Base-by-base conservation (phyloP, 2,797 vertebrate species). In the Dendrocincla tyrannina region DNA sequence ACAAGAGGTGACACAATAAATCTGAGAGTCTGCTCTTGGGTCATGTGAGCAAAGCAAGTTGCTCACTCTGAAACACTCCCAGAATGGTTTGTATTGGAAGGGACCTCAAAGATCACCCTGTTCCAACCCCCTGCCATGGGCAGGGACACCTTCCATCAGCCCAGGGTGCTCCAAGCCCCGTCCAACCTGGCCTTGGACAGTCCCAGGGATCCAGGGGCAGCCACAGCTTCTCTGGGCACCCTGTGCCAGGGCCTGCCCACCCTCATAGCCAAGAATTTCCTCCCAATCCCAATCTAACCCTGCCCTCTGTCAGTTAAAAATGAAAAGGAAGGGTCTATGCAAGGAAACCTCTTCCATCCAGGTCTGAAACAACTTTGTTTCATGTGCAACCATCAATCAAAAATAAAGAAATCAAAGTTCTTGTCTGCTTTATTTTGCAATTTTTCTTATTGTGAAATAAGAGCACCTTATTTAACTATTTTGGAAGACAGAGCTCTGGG, bases 1-100 rank as follows among this genome's bases (percentile, higher is more conserved):
- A 0, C 7, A 30, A 20, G 35, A 74, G 60, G 2, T 35, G 52
- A 56, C 18, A 69, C 47, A 66, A 10, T 25, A 62, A 76, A 68
- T 55, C 30, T 49, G 13, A 30, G 16, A n/a, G 13, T 30, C 17
- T 0, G 0, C 11, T 42, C 30, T 33, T 49, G 30, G 44, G 22
- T 79, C 4, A 6, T 1, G 28, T 19, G 35, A 83, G 23, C 79
- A 42, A 35, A 74, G 39, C 64, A 55, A 52, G 33, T 18, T 75
- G 24, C 53, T 90, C 32, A 7, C 32, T n/a, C 37, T 39, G 17
- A 32, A 85, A 50, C 19, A 41, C 49, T 9, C 35, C 18, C 41
- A 27, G 58, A 32, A 27, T 27, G 66, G 10, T 64, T 41, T 84
- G 58, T 66, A 12, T 52, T 39, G 79, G n/a, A 52, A 58, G 25